Evolutionary conservation across 2,113 vertebrate species (phyloP).

Genomic region (Bubalus kerabau): DNA sequence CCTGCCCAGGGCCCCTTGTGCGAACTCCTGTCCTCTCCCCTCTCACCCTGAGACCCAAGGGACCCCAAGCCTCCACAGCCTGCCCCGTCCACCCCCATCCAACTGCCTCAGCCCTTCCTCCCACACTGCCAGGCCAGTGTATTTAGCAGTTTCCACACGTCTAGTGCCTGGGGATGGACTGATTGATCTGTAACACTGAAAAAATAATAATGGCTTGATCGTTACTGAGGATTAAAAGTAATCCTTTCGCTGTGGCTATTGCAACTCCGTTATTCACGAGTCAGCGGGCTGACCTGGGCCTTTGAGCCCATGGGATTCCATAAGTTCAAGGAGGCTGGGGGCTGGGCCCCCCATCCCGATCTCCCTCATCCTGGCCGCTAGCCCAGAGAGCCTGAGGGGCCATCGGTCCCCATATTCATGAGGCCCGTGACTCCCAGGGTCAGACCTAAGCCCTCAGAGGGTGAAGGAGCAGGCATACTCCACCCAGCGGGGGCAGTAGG

Average conservation of each 20-base stretch:
- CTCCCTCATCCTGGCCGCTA: not conserved
- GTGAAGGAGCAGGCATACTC: not conserved
- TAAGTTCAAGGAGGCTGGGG: not conserved
- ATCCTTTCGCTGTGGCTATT: constrained; percentile 76
- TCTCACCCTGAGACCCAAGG: not conserved
- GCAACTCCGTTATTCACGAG: constrained; percentile 75
- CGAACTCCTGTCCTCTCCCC: not conserved
- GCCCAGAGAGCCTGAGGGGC: not conserved
- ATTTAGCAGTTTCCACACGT: constrained; percentile 71
- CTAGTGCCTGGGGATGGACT: constrained; percentile 66
- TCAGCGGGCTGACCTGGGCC: constrained; percentile 63
- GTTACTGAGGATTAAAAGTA: constrained; percentile 82
- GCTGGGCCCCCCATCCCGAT: not conserved
- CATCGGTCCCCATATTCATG: not conserved
- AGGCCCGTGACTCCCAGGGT: not conserved
- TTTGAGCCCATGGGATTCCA: not conserved
- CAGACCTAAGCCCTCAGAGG: not conserved
- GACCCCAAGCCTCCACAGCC: not conserved
- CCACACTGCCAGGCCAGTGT: not conserved
- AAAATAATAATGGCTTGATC: constrained; percentile 83
- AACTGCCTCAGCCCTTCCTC: not conserved
- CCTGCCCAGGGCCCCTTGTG: not conserved
- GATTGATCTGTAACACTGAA: constrained; percentile 81
- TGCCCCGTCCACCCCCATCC: not conserved
- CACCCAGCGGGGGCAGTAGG: not conserved